Evolutionary conservation across 2,888 invertebrate species (phyloP).

Genomic region (Athetis lepigone): DNA sequence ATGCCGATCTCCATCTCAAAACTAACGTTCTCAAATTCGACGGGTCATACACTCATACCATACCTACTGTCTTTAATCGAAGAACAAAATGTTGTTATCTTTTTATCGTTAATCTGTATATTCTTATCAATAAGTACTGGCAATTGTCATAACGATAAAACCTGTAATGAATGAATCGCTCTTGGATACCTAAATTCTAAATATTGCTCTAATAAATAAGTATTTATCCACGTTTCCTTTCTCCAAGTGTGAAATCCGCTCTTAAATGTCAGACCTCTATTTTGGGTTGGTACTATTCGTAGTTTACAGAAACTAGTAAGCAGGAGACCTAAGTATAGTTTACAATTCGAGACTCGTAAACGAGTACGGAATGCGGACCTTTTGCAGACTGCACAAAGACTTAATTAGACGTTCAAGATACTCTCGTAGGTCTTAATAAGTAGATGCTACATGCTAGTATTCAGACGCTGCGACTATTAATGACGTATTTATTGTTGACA

Average conservation of each 20-base stretch:
- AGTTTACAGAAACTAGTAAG: slow-evolving; percentile 41
- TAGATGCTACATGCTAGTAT: not conserved
- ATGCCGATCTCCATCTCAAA: slow-evolving; percentile 76
- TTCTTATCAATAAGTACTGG: slow-evolving; percentile 20
- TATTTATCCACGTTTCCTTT: slow-evolving; percentile 23
- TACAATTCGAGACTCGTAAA: slow-evolving; percentile 54
- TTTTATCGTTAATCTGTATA: slow-evolving; percentile 14
- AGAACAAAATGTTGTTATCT: slow-evolving; percentile 31
- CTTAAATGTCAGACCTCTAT: slow-evolving; percentile 36
- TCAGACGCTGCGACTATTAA: not conserved
- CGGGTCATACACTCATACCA: slow-evolving; percentile 31
- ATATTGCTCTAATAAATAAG: slow-evolving; percentile 13
- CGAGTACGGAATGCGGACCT: slow-evolving; percentile 58
- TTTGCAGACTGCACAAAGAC: slow-evolving; percentile 34
- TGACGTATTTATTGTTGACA: not conserved
- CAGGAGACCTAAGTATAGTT: slow-evolving; percentile 30
- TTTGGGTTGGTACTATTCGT: slow-evolving; percentile 25
- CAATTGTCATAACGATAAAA: slow-evolving; percentile 23
- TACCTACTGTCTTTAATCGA: slow-evolving; percentile 29
- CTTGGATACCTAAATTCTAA: not conserved
- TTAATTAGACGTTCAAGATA: slow-evolving; percentile 19
- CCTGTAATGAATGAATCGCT: slow-evolving; percentile 30
- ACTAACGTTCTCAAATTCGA: slow-evolving; percentile 64
- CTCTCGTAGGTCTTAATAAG: not conserved
- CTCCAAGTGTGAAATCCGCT: slow-evolving; percentile 44